phyloP scores from a whole-genome alignment of 2,888 invertebrate species.

The Drosophila kokeensis region DNA sequence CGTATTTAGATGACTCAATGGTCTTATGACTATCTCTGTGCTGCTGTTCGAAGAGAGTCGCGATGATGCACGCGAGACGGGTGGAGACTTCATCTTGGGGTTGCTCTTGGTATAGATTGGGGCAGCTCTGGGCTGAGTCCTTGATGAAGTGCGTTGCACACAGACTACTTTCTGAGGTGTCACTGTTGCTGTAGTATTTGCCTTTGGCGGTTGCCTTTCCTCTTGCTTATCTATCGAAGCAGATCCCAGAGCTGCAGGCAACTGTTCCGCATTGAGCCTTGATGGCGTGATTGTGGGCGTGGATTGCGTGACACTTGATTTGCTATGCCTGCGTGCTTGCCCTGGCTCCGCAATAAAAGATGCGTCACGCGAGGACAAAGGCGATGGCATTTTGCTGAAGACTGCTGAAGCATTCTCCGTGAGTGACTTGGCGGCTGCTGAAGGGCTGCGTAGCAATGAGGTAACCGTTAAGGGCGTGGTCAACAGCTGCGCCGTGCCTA shows the following conservation, averaged over 20 bases:
- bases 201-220: not conserved
- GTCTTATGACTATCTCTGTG: slow-evolving; percentile 62
- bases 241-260: slow-evolving; percentile 5
- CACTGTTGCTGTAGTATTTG: not conserved
- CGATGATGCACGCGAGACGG: slow-evolving; percentile 47
- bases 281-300: slow-evolving; percentile 37
- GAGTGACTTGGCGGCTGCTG: not conserved
- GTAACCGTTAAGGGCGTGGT: slow-evolving; percentile 26
- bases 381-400: slow-evolving; percentile 27
- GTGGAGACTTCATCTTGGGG: slow-evolving; percentile 36
- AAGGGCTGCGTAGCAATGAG: slow-evolving; percentile 27
- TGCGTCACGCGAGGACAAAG: slow-evolving; percentile 37
- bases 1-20: slow-evolving; percentile 63
- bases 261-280: slow-evolving; percentile 2
- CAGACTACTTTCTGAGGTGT: slow-evolving; percentile 5
- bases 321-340: slow-evolving; percentile 14
- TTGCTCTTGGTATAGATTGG: slow-evolving; percentile 5
- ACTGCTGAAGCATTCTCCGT: slow-evolving; percentile 3
- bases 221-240: not conserved
- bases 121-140: not conserved
- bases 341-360: slow-evolving; percentile 40
- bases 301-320: slow-evolving; percentile 37
- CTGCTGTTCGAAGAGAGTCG: slow-evolving; percentile 59
- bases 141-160: slow-evolving; percentile 6
- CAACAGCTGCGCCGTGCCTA: slow-evolving; percentile 36